Evolutionary conservation across 2,113 vertebrate genomes (phyloP).

Genomic region (Hyla sarda): DNA sequence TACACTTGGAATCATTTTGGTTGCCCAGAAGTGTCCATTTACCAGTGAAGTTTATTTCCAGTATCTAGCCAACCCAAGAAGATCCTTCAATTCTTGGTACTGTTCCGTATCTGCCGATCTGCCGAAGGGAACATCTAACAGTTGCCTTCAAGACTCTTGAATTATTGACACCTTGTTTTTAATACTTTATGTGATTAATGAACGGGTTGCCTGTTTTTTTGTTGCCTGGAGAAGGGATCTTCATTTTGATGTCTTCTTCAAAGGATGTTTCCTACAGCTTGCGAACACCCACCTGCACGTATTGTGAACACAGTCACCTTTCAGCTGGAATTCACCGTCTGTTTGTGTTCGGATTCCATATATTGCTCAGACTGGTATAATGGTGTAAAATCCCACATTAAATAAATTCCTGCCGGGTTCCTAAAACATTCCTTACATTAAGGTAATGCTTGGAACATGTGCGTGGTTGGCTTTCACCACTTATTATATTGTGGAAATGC

Average conservation of each 20-base stretch:
- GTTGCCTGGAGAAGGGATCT: slow-evolving; percentile 38
- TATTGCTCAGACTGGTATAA: slow-evolving; percentile 42
- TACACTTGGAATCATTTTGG: no score
- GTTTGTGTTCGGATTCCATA: slow-evolving; percentile 40
- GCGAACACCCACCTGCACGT: slow-evolving; percentile 27
- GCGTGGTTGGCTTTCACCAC: background rate
- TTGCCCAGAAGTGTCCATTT: background rate
- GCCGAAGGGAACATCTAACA: slow-evolving; percentile 24
- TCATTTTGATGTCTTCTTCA: slow-evolving; percentile 53
- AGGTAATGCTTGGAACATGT: slow-evolving; percentile 29
- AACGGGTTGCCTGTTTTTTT: background rate
- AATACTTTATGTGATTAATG: slow-evolving; percentile 24
- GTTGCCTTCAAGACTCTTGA: background rate
- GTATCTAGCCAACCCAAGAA: background rate
- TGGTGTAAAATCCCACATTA: slow-evolving; percentile 33
- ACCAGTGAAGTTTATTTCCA: background rate
- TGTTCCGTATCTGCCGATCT: background rate
- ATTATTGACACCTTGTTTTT: slow-evolving; percentile 29
- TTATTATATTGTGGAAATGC: background rate
- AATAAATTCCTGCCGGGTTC: slow-evolving; percentile 29
- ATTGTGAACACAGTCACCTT: slow-evolving; percentile 45
- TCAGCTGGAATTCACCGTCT: slow-evolving; percentile 30
- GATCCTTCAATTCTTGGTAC: background rate
- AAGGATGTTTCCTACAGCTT: slow-evolving; percentile 28
- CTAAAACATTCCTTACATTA: slow-evolving; percentile 39